These are phyloP conservation scores for Nemotelus nigrinus DNA, from an alignment of 2,888 invertebrate species.

Conservation along the genomic window DNA sequence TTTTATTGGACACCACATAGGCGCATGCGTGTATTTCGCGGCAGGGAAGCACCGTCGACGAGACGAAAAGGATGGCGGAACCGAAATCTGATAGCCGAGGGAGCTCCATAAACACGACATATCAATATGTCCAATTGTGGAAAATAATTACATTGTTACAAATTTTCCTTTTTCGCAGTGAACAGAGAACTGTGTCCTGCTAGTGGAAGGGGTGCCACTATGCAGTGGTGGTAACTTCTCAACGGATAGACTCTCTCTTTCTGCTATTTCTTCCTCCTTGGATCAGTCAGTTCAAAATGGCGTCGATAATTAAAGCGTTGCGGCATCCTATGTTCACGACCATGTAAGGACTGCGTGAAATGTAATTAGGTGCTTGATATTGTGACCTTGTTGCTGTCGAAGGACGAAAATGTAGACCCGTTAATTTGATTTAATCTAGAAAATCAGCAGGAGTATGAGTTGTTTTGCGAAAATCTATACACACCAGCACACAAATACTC, in stretches of 20 bases:
- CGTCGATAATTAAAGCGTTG: constrained; percentile 48
- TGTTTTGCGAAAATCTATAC: too few relatives aligned
- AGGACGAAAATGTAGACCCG: background rate
- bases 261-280: background rate
- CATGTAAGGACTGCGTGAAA: constrained; percentile 42
- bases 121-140: constrained; percentile 67
- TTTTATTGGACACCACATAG: constrained; percentile 8
- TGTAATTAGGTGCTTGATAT: constrained; percentile 47
- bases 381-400: constrained; percentile 37
- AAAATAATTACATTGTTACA: constrained; percentile 66
- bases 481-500: too few relatives aligned
- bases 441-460: background rate
- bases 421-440: constrained; percentile 26
- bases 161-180: constrained; percentile 57
- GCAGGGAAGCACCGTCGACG: background rate
- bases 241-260: background rate
- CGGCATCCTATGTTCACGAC: background rate
- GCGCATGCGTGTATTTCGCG: constrained; percentile 17
- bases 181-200: constrained; percentile 18
- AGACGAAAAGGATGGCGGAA: constrained; percentile 38
- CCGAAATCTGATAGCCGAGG: constrained; percentile 35
- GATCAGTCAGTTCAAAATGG: constrained; percentile 47
- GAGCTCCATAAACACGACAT: constrained; percentile 56
- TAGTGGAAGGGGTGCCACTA: background rate
- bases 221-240: background rate